These are phyloP conservation scores for Nezara viridula DNA, from an alignment of 2,888 invertebrate species.

Conservation along the genomic window DNA sequence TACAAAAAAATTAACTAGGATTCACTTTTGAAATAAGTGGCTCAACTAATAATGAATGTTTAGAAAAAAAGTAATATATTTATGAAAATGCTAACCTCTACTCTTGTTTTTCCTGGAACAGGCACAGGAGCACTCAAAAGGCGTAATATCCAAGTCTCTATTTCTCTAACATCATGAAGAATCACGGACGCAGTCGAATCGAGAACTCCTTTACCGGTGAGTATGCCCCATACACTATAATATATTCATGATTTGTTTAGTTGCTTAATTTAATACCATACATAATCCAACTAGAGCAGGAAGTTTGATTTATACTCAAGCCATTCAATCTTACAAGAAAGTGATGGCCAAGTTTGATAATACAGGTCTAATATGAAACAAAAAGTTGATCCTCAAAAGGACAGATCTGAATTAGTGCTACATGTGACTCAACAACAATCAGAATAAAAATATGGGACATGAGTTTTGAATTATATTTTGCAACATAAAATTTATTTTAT, in stretches of 20 bases:
- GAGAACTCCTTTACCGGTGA: slow-evolving; percentile 83
- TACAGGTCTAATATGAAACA: too few relatives aligned
- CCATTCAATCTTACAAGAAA: too few relatives aligned
- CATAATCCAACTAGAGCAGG: neutral
- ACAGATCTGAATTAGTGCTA: too few relatives aligned
- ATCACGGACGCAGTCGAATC: slow-evolving; percentile 89
- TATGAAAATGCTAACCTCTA: slow-evolving; percentile 69
- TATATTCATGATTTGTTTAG: slow-evolving; percentile 16
- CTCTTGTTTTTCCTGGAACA: slow-evolving; percentile 95
- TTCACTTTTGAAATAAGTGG: too few relatives aligned
- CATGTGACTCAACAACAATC: too few relatives aligned
- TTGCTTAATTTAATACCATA: neutral
- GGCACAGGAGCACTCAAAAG: slow-evolving; percentile 97
- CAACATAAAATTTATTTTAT: too few relatives aligned
- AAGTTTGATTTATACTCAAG: neutral
- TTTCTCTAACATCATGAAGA: slow-evolving; percentile 95
- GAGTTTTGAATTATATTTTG: too few relatives aligned
- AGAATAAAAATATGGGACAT: neutral
- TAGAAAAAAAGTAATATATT: neutral
- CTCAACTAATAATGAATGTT: neutral
- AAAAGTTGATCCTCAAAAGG: too few relatives aligned
- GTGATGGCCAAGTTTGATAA: too few relatives aligned
- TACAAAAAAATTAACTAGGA: too few relatives aligned
- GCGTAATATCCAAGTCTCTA: slow-evolving; percentile 98
- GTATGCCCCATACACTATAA: slow-evolving; percentile 87